Base-by-base conservation (phyloP, 2,888 invertebrate genomes). In the Spisula subtruncata region DNA sequence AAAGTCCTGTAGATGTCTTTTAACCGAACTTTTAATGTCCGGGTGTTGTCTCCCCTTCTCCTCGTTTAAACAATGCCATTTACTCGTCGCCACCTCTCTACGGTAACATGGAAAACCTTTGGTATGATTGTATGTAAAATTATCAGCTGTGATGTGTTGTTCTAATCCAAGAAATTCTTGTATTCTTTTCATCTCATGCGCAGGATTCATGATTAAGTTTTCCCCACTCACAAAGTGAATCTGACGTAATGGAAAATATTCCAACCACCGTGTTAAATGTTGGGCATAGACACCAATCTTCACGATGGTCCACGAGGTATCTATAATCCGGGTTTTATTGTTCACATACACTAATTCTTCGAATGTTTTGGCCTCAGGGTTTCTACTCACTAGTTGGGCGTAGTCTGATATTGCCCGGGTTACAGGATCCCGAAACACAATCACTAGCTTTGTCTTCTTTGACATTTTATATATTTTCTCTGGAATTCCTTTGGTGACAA, bases 381-480 rank as follows among this genome's bases (percentile, higher is more conserved):
- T 92, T 90, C 96, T 95, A 89, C 92, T 98, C 94, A 94, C 96
- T 16, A 97, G 96, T 96, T 99, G 99, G 0, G 99, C 98, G 96
- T 99, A 99, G 97, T 99, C 99, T 90, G 98, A 98, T 93, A 99
- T 98, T 46, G 99, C 98, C 92, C 99, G 97, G 0, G 98, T 98
- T 25, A 99, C 98, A 0, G 99, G 99, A 97, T 99, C 98, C 66
- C 99, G 97, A 18, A 99, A 98, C 0, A 99, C 99, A 0, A 98
- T 98, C 66, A 99, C 97, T 48, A 99, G 97, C 96, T 98, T 98
- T 83, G 98, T 98, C 82, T 98, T 97, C 0, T 98, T 98, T 96
- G 98, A 98, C 98, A 99, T 98, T 92, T 98, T 98, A 95, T 98
- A 98, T 12, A 99, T 98, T 81, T 98, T 97, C 91, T 97, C 97